Percentiles rank a stretch among this genome's conserved stretches.
Evolutionary conservation across 2,113 vertebrate species (phyloP).

Genomic region (Percopsis transmontana): DNA sequence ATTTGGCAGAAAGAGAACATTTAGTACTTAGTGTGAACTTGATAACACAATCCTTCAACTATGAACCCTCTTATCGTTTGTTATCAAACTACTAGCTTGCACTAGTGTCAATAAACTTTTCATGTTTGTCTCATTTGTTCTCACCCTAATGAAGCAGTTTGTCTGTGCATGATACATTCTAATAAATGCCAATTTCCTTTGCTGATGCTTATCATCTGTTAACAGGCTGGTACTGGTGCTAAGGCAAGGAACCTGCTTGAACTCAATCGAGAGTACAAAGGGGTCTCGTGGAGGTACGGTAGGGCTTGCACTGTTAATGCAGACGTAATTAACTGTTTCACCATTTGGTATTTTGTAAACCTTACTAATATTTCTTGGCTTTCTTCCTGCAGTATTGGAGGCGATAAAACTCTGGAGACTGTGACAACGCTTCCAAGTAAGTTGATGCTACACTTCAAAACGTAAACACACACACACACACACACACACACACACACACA

Average conservation of each 20-base stretch:
- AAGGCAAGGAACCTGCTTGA: slow-evolving; percentile 62
- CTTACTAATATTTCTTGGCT: slow-evolving; percentile 11
- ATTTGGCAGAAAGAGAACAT: background rate
- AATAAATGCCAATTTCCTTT: background rate
- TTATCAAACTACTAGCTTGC: slow-evolving; percentile 28
- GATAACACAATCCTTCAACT: slow-evolving; percentile 25
- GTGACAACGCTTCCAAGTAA: slow-evolving; percentile 90
- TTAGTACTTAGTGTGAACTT: slow-evolving; percentile 2
- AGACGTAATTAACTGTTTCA: background rate
- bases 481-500: background rate
- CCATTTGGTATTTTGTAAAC: background rate
- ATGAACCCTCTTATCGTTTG: slow-evolving; percentile 38
- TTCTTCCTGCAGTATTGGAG: slow-evolving; percentile 82
- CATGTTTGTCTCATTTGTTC: background rate
- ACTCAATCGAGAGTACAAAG: slow-evolving; percentile 74
- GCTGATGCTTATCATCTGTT: slow-evolving; percentile 1
- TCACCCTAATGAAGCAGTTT: slow-evolving; percentile 6
- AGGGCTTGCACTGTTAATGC: background rate
- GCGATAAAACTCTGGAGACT: slow-evolving; percentile 79
- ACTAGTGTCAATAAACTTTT: slow-evolving; percentile 9
- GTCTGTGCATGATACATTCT: too few relatives aligned
- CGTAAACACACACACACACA: background rate
- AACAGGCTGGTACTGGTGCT: slow-evolving; percentile 82
- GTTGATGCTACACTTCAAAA: slow-evolving; percentile 53
- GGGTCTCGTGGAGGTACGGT: slow-evolving; percentile 88